These are phyloP conservation scores for Lasioglossum pauxillum DNA, from an alignment of 2,888 invertebrate genomes.

Conservation along the genomic window DNA sequence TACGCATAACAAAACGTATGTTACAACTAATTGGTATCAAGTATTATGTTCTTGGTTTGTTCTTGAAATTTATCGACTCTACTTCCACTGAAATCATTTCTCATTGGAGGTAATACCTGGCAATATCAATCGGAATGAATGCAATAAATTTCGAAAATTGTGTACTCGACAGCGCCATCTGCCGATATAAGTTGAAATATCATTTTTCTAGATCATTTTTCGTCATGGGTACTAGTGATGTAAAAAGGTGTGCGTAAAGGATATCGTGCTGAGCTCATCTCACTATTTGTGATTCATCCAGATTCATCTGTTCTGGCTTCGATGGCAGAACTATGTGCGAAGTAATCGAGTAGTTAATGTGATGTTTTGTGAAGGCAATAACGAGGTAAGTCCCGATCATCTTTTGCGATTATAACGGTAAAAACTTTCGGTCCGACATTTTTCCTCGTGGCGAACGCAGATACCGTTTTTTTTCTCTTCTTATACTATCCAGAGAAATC, in stretches of 20 bases:
- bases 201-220: constrained; percentile 68
- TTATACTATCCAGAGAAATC: constrained; percentile 30
- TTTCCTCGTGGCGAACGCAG: constrained; percentile 39
- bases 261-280: constrained; percentile 73
- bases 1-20: constrained; percentile 6
- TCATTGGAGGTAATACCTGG: no score
- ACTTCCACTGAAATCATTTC: not conserved
- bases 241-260: constrained; percentile 56
- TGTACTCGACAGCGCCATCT: constrained; percentile 44
- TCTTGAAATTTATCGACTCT: not conserved
- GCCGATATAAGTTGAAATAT: constrained; percentile 4
- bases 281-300: constrained; percentile 71
- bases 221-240: constrained; percentile 49
- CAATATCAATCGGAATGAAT: not conserved
- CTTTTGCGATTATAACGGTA: constrained; percentile 20
- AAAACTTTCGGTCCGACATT: constrained; percentile 20
- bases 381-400: constrained; percentile 78
- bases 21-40: not conserved
- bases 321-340: constrained; percentile 78
- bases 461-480: constrained; percentile 26
- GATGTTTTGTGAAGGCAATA: constrained; percentile 83
- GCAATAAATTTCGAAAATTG: not conserved
- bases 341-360: constrained; percentile 81
- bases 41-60: not conserved
- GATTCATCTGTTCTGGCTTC: constrained; percentile 69